Evolutionary conservation across 2,113 vertebrate genomes (phyloP), one percentile per base, ranked within the genome.

Genomic region (Acanthochromis polyacanthus): DNA sequence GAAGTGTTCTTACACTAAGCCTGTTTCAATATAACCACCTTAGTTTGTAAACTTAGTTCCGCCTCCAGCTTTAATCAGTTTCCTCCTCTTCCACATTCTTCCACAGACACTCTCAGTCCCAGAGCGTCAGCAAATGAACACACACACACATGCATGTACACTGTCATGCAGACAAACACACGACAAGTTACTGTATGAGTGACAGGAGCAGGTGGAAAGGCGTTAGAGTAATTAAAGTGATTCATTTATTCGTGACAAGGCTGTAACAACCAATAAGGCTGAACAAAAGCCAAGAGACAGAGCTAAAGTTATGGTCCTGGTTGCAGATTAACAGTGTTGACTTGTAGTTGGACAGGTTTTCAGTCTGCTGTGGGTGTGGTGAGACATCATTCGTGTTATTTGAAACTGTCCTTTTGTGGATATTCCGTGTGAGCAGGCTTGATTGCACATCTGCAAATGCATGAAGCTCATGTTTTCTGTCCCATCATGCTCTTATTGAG

Each of bases 281-380:
- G 61, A 80, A 69, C 70, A 48, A 66, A 59, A 73, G 30, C 51
- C 45, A 67, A 32, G 15, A 38, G 50, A 68, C 12, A 56, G 40
- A 46, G 4, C 22, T 32, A 43, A 52, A 30, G 19, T n/a, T 62
- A 7, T 48, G n/a, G 3, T 80, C 51, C 10, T 46, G 32, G 46
- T 71, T 84, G 68, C 15, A 32, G 17, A 62, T 85, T 82, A 52
- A 67, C 62, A 23, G 6, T 0, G 22, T 6, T 57, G 67, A 40
- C 14, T 55, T 59, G 69, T 58, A 16, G 88, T 70, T 71, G 38
- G 77, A 92, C 88, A 80, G 82, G 92, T 88, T 92, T 80, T 65
- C 23, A 36, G 30, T 62, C 51, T 30, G 25, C 28, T 57, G 57
- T 75, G 68, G 90, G 88, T 46, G 84, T 55, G 70, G 57, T 53